Conservation (phyloP, 2,888 invertebrate species). For the Lasioglossum lativentre region DNA sequence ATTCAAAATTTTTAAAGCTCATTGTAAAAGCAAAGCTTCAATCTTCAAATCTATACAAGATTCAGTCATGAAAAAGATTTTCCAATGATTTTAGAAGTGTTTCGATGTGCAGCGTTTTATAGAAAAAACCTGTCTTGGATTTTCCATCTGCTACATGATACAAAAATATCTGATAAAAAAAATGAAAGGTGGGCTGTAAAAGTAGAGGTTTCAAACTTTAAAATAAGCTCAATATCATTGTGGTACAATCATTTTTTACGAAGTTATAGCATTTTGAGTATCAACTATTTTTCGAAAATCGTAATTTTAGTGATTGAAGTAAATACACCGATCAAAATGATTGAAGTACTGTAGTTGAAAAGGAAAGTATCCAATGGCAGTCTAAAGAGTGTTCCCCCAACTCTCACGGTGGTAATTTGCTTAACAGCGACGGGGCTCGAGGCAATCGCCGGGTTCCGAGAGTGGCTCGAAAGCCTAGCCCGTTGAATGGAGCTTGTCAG, state of each 20-base stretch:
- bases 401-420: slow-evolving; percentile 72
- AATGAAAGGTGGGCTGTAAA: not conserved
- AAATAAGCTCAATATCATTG: not conserved
- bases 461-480: slow-evolving; percentile 70
- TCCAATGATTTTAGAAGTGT: not conserved
- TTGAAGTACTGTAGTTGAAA: not conserved
- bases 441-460: slow-evolving; percentile 62
- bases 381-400: slow-evolving; percentile 54
- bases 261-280: not conserved
- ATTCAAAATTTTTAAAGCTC: not conserved
- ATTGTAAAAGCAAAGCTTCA: no score
- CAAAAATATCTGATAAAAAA: not conserved
- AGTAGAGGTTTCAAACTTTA: not conserved
- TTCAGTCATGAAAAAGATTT: not conserved
- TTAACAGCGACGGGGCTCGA: slow-evolving; percentile 74
- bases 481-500: slow-evolving; percentile 77
- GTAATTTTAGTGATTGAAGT: not conserved
- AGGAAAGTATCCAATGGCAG: slow-evolving; percentile 8
- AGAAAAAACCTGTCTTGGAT: no score
- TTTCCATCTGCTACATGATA: not conserved
- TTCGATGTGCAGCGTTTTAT: no score
- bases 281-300: not conserved
- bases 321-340: not conserved
- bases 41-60: not conserved
- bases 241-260: not conserved